A percentile compares a stretch with the other conserved stretches of the same genome.
Conservation (phyloP, 2,888 invertebrate species). For the Aradus depressus region DNA sequence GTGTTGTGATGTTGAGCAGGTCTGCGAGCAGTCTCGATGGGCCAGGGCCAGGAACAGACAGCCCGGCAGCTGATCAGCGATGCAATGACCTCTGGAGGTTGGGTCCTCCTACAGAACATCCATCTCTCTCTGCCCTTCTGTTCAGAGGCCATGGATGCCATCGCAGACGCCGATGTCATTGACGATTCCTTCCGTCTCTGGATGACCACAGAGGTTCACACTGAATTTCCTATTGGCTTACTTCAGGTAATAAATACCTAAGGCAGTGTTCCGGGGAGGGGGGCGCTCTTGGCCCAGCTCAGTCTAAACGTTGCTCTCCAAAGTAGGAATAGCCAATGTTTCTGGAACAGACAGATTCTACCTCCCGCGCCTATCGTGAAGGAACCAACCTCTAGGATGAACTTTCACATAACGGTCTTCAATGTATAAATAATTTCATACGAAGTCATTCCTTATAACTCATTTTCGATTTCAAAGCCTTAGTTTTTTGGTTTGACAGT, state of each 20-base stretch:
- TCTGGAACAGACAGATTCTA: too few species aligned
- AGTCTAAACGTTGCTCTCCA: too few species aligned
- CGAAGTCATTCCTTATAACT: too few species aligned
- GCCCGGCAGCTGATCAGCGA: constrained; percentile 72
- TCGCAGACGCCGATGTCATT: constrained; percentile 72
- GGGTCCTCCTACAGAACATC: constrained; percentile 92
- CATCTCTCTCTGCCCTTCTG: constrained; percentile 92
- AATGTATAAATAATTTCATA: too few species aligned
- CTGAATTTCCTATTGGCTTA: constrained; percentile 80
- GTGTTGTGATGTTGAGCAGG: too few species aligned
- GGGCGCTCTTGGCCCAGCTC: too few species aligned
- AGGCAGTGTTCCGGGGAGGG: not conserved
- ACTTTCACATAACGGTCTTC: too few species aligned
- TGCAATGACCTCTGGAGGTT: constrained; percentile 60
- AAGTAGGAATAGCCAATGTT: too few species aligned
- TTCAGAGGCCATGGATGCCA: constrained; percentile 78
- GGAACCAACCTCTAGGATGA: too few species aligned
- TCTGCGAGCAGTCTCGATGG: constrained; percentile 86
- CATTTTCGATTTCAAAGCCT: too few species aligned
- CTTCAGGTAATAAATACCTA: constrained; percentile 40
- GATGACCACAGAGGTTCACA: constrained; percentile 90
- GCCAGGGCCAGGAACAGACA: constrained; percentile 88
- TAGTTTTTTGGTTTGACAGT: too few species aligned
- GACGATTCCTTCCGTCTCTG: constrained; percentile 78
- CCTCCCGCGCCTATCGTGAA: too few species aligned